A percentile compares a stretch with the other conserved stretches of the same genome.
These are phyloP conservation scores for Gila orcuttii DNA, from an alignment of 2,113 vertebrate genomes.

Conservation along the genomic window DNA sequence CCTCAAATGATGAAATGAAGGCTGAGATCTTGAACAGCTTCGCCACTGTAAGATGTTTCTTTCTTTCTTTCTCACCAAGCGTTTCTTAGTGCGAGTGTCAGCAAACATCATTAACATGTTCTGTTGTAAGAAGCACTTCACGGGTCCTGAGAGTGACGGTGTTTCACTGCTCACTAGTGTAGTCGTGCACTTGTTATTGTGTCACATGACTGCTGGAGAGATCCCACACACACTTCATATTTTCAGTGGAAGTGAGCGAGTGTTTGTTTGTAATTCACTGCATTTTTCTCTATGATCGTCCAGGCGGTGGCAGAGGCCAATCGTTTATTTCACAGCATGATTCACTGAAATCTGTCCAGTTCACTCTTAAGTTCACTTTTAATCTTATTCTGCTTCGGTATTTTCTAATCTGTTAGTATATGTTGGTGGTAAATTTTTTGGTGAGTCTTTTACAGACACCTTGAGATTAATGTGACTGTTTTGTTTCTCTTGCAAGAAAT, in stretches of 20 bases:
- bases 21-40: conserved; percentile 11
- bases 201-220: neutral
- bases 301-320: too few species aligned
- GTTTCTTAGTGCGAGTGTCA: too few species aligned
- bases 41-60: neutral
- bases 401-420: conserved; percentile 61
- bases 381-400: conserved; percentile 51
- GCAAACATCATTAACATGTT: too few species aligned
- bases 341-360: neutral
- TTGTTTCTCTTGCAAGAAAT: conserved; percentile 67
- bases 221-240: too few species aligned
- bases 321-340: neutral
- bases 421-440: conserved; percentile 64
- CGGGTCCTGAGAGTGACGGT: neutral
- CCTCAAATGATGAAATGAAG: conserved; percentile 54
- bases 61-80: too few species aligned
- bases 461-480: conserved; percentile 65
- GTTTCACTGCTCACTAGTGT: neutral
- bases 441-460: conserved; percentile 72
- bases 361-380: neutral
- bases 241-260: neutral
- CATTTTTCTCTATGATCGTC: neutral
- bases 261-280: neutral
- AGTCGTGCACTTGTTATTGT: neutral
- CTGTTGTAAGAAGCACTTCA: too few species aligned